These are phyloP conservation scores for Onchidella celtica DNA, from an alignment of 2,888 invertebrate genomes.

Conservation along the genomic window DNA sequence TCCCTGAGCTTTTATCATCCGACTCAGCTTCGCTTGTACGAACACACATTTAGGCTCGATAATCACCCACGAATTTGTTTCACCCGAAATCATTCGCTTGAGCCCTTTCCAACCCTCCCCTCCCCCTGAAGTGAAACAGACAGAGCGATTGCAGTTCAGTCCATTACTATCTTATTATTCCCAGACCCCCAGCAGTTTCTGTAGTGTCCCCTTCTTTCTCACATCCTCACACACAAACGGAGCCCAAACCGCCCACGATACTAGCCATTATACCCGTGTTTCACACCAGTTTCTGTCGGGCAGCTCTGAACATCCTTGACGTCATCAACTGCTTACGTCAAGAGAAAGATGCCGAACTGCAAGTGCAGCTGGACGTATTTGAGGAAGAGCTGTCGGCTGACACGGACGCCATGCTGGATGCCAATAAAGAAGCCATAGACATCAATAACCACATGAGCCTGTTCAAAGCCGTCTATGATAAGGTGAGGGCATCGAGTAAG, in stretches of 20 bases:
- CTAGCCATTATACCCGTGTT: conserved; percentile 12
- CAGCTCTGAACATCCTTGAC: conserved; percentile 93
- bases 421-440: conserved; percentile 86
- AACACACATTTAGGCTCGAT: no score
- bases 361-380: conserved; percentile 95
- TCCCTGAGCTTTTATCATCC: no score
- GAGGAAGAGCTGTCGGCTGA: conserved; percentile 96
- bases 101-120: no score
- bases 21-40: no score
- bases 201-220: background rate
- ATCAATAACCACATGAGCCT: conserved; percentile 95
- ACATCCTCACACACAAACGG: no score
- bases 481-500: conserved; percentile 83
- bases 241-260: background rate
- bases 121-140: no score
- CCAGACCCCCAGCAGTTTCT: background rate
- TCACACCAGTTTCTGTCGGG: conserved; percentile 47
- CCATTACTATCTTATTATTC: no score
- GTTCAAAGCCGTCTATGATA: conserved; percentile 94
- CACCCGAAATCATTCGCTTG: no score
- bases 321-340: conserved; percentile 81
- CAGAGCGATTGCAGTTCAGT: no score
- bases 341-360: conserved; percentile 69
- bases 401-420: conserved; percentile 87
- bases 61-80: no score